Evolutionary conservation across 2,113 vertebrate genomes (phyloP).

Genomic region (Serinus canaria): DNA sequence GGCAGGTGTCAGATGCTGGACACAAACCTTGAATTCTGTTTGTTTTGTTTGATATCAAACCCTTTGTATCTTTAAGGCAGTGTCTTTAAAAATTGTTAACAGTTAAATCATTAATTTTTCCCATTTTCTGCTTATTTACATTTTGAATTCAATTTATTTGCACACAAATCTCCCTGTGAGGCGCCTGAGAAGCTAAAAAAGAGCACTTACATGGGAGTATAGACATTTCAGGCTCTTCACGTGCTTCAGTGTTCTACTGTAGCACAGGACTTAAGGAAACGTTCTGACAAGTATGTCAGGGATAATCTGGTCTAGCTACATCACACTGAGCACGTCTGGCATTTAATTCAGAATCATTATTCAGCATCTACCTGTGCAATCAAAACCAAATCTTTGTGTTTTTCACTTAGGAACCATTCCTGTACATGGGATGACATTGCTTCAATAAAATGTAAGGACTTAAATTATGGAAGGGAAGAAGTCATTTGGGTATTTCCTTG

Average conservation of each 20-base stretch:
- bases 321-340: background rate
- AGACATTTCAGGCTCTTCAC: background rate
- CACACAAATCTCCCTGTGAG: background rate
- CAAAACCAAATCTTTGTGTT: background rate
- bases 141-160: background rate
- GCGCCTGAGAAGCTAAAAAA: background rate
- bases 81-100: background rate
- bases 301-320: background rate
- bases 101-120: background rate
- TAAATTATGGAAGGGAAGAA: background rate
- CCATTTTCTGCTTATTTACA: background rate
- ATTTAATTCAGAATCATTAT: background rate
- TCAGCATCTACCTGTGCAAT: background rate
- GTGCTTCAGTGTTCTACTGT: background rate
- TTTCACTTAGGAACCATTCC: background rate
- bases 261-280: background rate
- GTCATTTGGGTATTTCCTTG: background rate
- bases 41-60: background rate
- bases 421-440: background rate
- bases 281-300: background rate
- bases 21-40: background rate
- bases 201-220: background rate
- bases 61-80: background rate
- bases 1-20: background rate
- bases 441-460: background rate